Evolutionary conservation across 2,888 invertebrate genomes (phyloP), one percentile per base, ranked within the genome.

Genomic region (Cetonia aurata): DNA sequence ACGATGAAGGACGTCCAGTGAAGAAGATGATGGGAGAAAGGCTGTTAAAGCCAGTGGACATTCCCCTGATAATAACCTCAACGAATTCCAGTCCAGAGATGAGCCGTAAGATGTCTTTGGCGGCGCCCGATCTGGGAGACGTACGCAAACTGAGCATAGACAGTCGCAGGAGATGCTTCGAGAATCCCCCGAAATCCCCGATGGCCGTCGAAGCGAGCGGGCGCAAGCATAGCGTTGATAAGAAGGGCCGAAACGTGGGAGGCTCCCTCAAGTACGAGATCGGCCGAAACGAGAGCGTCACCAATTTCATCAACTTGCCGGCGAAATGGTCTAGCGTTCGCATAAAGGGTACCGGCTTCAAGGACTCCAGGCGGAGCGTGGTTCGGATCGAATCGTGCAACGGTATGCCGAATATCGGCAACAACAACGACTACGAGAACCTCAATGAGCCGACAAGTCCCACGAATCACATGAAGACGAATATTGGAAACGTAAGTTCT

Each of bases 341-440:
- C 75, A 89, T 90, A 75, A 88, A 87, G 81, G 89, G 89, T 79
- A 89, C 89, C 74, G 88, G 89, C 75, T 89, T 87, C 82, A 88
- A 88, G 76, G 89, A 89, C 81, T 89, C 89, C 77, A 86, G 89
- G 80, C 89, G 88, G 82, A 88, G 88, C 82, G 85, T 89, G 77
- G 89, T 90, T 76, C 89, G 89, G 80, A 86, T 90, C 77, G 90
- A 90, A 85, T 88, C 89, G 75, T 89, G 89, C 85, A 90, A 90
- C 82, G 90, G 90, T 77, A 78, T 85, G 65, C 77, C 81, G 50
- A 80, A 77, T 15, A 77, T 77, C 69, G 80, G 76, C 78, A 67
- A 71, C 57, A 76, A 73, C 55, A 76, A 74, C 71, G 82, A 83
- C 46, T 83, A 80, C 72, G 80, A 82, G 68, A 78, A 77, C 37